Conservation (phyloP, 2,113 vertebrate species). For the Lathamus discolor region DNA sequence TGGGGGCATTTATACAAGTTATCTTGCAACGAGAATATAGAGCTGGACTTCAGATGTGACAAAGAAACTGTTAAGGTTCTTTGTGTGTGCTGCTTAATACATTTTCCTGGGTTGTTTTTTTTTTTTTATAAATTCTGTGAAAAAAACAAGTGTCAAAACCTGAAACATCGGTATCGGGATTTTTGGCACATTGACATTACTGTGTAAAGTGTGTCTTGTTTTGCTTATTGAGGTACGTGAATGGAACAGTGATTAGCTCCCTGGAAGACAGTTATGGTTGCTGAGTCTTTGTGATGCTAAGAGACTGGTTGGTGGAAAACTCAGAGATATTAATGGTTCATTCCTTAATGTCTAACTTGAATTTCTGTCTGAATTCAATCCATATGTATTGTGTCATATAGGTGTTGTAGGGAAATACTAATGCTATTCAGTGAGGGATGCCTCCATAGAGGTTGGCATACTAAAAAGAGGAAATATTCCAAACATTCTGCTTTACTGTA, state of each 20-base stretch:
- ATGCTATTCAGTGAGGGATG: background rate
- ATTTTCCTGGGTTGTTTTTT: background rate
- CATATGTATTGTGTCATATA: background rate
- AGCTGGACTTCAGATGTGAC: background rate
- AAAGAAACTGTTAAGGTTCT: background rate
- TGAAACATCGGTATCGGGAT: background rate
- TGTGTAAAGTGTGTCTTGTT: background rate
- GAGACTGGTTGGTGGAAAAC: background rate
- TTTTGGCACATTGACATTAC: accelerated
- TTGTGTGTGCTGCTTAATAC: background rate
- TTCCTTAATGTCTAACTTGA: background rate
- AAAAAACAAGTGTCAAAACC: background rate
- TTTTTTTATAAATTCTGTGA: background rate
- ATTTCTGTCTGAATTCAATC: background rate
- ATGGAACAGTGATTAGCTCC: background rate
- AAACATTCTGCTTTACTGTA: background rate
- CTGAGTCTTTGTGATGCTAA: background rate
- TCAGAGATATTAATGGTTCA: background rate
- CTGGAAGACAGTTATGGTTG: background rate
- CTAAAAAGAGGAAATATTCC: background rate
- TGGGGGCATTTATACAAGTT: background rate
- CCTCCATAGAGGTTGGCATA: background rate
- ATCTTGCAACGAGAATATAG: background rate
- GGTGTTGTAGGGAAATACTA: background rate
- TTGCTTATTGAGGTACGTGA: background rate